phyloP scores from a whole-genome alignment of 2,888 invertebrate genomes.

The Eustalomyia histrio region DNA sequence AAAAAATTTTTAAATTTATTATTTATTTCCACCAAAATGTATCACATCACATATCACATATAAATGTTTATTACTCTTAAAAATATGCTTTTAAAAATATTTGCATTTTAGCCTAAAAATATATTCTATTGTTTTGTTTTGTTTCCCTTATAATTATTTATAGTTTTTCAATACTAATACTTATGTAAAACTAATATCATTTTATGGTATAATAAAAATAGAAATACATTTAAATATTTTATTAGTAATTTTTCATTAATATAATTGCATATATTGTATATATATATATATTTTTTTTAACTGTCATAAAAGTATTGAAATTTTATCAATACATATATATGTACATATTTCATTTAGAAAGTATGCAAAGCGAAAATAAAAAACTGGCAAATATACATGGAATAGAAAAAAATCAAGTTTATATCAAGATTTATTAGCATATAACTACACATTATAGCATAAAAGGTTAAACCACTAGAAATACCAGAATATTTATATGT shows the following conservation, averaged over 20 bases:
- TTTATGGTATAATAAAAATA: not conserved
- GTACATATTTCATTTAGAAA: slow-evolving; percentile 22
- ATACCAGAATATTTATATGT: not conserved
- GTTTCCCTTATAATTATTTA: not conserved
- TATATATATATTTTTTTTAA: not conserved
- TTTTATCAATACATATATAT: no score
- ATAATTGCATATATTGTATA: slow-evolving; percentile 17
- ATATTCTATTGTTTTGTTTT: not conserved
- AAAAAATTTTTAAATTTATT: no score
- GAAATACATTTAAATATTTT: not conserved
- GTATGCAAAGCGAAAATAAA: slow-evolving; percentile 1
- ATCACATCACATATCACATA: no score
- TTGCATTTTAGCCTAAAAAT: not conserved
- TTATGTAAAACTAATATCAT: no score
- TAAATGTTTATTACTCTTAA: not conserved
- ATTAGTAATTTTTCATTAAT: slow-evolving; percentile 29
- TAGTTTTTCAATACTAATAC: no score
- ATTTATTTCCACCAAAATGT: no score
- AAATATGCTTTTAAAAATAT: not conserved
- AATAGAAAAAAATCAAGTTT: not conserved
- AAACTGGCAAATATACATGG: not conserved
- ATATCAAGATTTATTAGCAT: slow-evolving; percentile 5
- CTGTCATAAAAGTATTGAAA: slow-evolving; percentile 2
- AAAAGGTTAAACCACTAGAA: slow-evolving; percentile 1
- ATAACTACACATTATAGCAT: not conserved